Evolutionary conservation across 2,888 invertebrate species (phyloP), one percentile per base, ranked within the genome.

Genomic region (Dimorphilus gyrociliatus): DNA sequence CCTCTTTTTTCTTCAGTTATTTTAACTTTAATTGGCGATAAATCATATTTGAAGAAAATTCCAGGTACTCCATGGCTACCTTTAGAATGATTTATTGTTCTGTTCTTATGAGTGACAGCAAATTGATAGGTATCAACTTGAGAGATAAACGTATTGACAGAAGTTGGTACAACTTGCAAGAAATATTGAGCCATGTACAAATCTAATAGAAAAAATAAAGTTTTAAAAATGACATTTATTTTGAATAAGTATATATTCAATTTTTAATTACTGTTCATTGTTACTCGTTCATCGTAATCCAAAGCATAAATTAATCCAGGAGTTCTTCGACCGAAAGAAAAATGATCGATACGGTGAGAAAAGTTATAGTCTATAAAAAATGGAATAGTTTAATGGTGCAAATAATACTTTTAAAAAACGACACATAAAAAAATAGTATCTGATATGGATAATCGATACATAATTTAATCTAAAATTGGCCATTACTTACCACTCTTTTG

Each of bases 61-160:
- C 92, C 92, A 0, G 90, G 82, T 14, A 82, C 76, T 1, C 90
- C 90, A 53, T 88, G 88, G 12, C 85, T 85, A 16, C 85, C 88
- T 53, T 71, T 70, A 8, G 51, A 45, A 45, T 71, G 69, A 40
- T 66, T 72, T 30, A 90, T 76, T 2, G 77, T 76, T 41, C 90
- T 70, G 46, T 75, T 74, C 53, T 86, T 47, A 68, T 86, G 84
- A 47, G 88, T 86, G 0, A 86, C 86, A 8, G 90, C 80, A 60
- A 88, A 94, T 58, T 94, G 92, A 54, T 76, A 92, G 1, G 88
- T 61, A 36, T 60, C 51, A 29, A 60, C 46, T 19, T 51, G 45
- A 16, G 51, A 44, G 30, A 40, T 36, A 32, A 48, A 47, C 4
- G 62, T 61, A 16, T 56, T 47, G n/a, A 94, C 78, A 53, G 81